A percentile compares a stretch with the other conserved stretches of the same genome.
Evolutionary conservation across 2,797 vertebrate genomes (phyloP).

Genomic region (Gila robusta): DNA sequence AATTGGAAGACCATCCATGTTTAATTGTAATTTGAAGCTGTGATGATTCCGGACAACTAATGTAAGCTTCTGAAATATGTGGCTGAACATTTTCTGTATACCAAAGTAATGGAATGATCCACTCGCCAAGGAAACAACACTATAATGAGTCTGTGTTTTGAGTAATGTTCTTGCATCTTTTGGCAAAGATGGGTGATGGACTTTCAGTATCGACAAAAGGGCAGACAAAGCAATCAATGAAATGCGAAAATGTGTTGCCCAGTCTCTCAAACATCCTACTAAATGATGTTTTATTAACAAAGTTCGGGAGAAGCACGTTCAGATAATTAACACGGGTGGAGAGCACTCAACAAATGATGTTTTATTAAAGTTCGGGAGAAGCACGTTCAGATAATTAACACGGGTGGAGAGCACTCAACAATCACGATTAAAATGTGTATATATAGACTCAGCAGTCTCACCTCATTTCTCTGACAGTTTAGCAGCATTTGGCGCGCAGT

Average conservation of each 20-base stretch:
- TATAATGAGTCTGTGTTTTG: not conserved
- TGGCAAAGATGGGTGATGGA: not conserved
- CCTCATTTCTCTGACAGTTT: too few relatives aligned
- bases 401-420: too few relatives aligned
- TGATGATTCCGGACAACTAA: not conserved
- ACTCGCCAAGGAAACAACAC: not conserved
- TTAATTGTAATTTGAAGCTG: conserved; percentile 10
- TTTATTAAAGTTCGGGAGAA: too few relatives aligned
- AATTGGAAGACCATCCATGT: conserved; percentile 36
- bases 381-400: too few relatives aligned
- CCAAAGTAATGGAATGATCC: not conserved
- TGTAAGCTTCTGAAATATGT: conserved; percentile 2
- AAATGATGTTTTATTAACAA: too few relatives aligned
- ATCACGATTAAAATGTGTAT: too few relatives aligned
- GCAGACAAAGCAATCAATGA: conserved; percentile 27
- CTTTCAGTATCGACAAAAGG: not conserved
- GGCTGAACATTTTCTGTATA: conserved; percentile 3
- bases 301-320: too few relatives aligned
- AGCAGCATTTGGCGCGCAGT: too few relatives aligned
- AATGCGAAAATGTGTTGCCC: not conserved
- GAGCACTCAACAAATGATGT: too few relatives aligned
- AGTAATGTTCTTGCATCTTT: not conserved
- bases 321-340: too few relatives aligned
- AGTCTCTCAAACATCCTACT: not conserved
- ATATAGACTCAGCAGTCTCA: too few relatives aligned